Base-by-base conservation (phyloP, 2,113 vertebrate species). In the Heterotilapia buettikoferi region DNA sequence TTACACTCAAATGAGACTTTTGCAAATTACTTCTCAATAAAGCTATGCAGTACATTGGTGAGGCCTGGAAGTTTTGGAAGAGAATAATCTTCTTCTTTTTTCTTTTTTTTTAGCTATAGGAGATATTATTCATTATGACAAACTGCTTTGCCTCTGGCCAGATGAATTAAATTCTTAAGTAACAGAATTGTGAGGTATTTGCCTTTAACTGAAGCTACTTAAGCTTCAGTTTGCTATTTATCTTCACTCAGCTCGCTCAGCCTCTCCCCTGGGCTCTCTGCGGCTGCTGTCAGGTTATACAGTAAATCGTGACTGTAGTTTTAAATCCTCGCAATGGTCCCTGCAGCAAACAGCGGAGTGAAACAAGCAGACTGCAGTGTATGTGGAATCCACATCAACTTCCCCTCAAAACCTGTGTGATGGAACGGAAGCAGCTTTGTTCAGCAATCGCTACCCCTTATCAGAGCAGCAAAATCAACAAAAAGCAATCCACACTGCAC, bases 301-400 rank as follows among this genome's bases (percentile, higher is more conserved):
- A 86, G 89, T 92, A 91, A 93, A 91, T 92, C 83, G 66, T 88
- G 87, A 85, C 89, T 85, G 80, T 88, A 86, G 87, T 91, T 90
- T 90, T 90, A 92, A 92, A 93, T 90, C 87, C 76, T 88, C 4
- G 6, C 88, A 87, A 45, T 47, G 18, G 82, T 63, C 84, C 86
- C 87, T 87, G 71, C 79, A 85, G 88, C 76, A 84, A 86, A 83
- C 19, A 5, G 38, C 2, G 1, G 31, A 89, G 59, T 61, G 40
- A 86, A 89, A 78, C 73, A 76, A 88, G 50, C 81, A 81, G 78
- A 40, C 54, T 91, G 85, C 82, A 78, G 68, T 53, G 68, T 89
- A 82, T 84, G 47, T 33, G 14, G 16, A 85, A 84, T 59, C 61
- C 78, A 87, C 59, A 82, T 89, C 82, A 85, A 47, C 50, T 68